These are phyloP conservation scores for Drosophila ambigua DNA, from an alignment of 1,140 invertebrate genomes.

Conservation along the genomic window DNA sequence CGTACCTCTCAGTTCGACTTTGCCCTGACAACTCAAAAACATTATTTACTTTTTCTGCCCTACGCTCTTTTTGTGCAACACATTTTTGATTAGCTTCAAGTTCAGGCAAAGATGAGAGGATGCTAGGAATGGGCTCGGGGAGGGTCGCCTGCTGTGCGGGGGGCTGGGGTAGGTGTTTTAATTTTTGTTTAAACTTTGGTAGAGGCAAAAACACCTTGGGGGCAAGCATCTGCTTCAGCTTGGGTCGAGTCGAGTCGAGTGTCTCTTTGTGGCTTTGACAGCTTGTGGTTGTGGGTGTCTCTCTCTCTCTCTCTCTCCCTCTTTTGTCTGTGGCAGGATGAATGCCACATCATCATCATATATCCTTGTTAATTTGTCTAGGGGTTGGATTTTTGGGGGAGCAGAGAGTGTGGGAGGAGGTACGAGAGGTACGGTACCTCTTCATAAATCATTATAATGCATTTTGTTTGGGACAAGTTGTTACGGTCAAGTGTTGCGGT, in stretches of 20 bases:
- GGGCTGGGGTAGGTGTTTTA: constrained; percentile 56
- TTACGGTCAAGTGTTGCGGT: constrained; percentile 55
- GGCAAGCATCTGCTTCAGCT: constrained; percentile 38
- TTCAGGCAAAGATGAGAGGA: constrained; percentile 29
- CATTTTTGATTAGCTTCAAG: constrained; percentile 72
- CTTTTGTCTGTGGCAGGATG: neutral
- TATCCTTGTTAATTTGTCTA: constrained; percentile 76
- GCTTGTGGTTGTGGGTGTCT: constrained; percentile 58
- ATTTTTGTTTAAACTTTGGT: constrained; percentile 73
- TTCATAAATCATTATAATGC: constrained; percentile 76
- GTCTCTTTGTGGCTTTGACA: constrained; percentile 80
- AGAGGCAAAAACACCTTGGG: constrained; percentile 62
- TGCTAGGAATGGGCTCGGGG: neutral
- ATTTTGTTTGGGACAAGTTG: constrained; percentile 66
- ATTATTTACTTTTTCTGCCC: constrained; percentile 15
- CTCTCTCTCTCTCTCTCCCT: neutral
- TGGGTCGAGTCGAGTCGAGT: constrained; percentile 53
- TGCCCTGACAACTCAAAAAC: neutral
- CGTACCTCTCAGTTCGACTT: constrained; percentile 18
- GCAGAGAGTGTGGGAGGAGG: neutral
- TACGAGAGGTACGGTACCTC: neutral
- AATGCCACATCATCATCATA: constrained; percentile 72
- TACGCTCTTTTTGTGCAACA: constrained; percentile 45
- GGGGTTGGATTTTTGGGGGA: constrained; percentile 48
- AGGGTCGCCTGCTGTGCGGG: constrained; percentile 1